Evolutionary conservation across 2,113 vertebrate species (phyloP).

Genomic region (Rhabdomys dilectus): DNA sequence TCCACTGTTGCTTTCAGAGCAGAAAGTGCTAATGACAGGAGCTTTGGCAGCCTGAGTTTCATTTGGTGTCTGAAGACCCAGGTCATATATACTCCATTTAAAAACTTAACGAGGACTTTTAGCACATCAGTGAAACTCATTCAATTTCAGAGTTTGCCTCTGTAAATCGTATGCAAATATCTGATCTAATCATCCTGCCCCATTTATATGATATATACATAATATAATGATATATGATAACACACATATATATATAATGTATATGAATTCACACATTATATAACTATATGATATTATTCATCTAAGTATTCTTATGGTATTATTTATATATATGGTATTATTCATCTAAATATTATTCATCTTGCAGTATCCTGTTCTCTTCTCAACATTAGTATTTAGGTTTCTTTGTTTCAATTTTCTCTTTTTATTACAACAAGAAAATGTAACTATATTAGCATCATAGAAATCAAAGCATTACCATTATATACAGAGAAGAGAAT

Average conservation of each 20-base stretch:
- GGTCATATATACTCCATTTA: background rate
- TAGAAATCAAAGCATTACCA: conserved; percentile 36
- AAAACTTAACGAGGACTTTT: background rate
- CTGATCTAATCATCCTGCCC: background rate
- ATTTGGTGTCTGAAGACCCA: background rate
- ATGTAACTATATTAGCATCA: conserved; percentile 36
- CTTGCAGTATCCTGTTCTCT: background rate
- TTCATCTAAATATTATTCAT: background rate
- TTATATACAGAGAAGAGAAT: conserved; percentile 48
- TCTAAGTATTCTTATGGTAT: background rate
- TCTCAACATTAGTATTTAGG: conserved; percentile 50
- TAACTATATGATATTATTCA: background rate
- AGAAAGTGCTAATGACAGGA: background rate
- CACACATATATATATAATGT: background rate
- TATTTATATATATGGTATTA: background rate
- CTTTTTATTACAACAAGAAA: conserved; percentile 28
- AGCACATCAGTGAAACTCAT: conserved; percentile 14
- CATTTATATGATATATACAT: background rate
- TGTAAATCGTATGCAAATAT: conserved; percentile 38
- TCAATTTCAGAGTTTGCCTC: conserved; percentile 22
- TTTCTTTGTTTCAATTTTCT: conserved; percentile 45
- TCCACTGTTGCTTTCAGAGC: background rate
- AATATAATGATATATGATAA: too few species aligned
- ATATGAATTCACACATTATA: background rate
- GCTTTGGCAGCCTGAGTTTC: background rate